Conservation (phyloP, 2,797 vertebrate genomes). For the Potorous gilbertii region DNA sequence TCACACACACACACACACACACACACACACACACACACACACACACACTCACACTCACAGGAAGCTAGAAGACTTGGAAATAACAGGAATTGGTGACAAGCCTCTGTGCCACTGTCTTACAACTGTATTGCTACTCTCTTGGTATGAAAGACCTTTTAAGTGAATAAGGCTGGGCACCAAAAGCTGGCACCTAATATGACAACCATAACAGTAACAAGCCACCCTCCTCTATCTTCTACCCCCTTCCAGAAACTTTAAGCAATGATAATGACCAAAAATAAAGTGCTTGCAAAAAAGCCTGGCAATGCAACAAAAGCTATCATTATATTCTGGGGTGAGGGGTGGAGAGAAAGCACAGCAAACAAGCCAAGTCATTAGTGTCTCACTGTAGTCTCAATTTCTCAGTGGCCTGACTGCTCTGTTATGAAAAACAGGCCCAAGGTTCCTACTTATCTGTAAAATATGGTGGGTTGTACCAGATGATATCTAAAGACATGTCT, state of each 20-base stretch:
- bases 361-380: background rate
- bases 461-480: background rate
- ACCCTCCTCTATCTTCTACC: background rate
- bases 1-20: background rate
- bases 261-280: slow-evolving; percentile 3
- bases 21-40: background rate
- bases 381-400: background rate
- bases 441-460: background rate
- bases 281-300: background rate
- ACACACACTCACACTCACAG: background rate
- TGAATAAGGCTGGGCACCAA: background rate
- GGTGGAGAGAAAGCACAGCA: background rate
- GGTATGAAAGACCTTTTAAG: background rate
- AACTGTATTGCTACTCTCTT: background rate
- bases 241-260: background rate
- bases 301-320: background rate
- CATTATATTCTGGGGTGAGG: background rate
- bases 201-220: background rate
- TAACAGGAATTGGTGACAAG: background rate
- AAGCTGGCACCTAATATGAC: background rate
- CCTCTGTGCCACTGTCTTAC: background rate
- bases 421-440: background rate
- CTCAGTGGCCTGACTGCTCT: background rate
- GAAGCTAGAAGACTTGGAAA: background rate
- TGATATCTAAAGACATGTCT: background rate